Conservation (phyloP, 2,888 invertebrate genomes). For the Caenorhabditis sp. region DNA sequence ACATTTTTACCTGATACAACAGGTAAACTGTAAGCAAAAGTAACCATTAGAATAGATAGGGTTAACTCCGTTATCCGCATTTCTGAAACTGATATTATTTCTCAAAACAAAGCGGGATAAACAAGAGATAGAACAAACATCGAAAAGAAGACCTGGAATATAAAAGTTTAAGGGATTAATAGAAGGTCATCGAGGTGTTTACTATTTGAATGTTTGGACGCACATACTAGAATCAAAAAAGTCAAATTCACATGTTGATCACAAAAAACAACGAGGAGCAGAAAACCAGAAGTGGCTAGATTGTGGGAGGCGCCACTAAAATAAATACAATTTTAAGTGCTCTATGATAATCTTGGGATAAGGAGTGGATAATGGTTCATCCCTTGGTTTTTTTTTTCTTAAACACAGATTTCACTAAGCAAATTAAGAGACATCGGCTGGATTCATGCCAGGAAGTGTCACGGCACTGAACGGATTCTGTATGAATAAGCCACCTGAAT, state of each 20-base stretch:
- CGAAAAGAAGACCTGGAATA: background rate
- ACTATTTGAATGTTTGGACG: background rate
- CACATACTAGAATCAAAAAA: background rate
- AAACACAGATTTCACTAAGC: background rate
- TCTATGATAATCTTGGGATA: background rate
- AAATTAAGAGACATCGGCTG: background rate
- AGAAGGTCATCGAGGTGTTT: background rate
- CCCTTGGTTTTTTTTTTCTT: background rate
- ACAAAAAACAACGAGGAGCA: background rate
- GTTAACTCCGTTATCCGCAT: conserved; percentile 51
- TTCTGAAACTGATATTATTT: conserved; percentile 15
- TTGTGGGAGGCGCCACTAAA: background rate
- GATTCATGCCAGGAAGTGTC: background rate
- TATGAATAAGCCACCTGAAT: too few relatives aligned
- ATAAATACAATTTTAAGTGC: conserved; percentile 4
- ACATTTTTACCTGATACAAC: conserved; percentile 25
- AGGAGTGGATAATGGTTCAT: background rate
- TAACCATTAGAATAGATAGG: conserved; percentile 25
- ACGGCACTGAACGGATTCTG: too few relatives aligned
- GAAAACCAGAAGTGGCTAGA: background rate
- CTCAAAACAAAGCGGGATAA: background rate
- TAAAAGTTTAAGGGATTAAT: conserved; percentile 1
- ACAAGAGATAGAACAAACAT: conserved; percentile 28
- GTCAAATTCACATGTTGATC: background rate
- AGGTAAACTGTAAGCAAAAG: conserved; percentile 25